Conservation (phyloP, 2,797 vertebrate species). For the Clarias pachynema region DNA sequence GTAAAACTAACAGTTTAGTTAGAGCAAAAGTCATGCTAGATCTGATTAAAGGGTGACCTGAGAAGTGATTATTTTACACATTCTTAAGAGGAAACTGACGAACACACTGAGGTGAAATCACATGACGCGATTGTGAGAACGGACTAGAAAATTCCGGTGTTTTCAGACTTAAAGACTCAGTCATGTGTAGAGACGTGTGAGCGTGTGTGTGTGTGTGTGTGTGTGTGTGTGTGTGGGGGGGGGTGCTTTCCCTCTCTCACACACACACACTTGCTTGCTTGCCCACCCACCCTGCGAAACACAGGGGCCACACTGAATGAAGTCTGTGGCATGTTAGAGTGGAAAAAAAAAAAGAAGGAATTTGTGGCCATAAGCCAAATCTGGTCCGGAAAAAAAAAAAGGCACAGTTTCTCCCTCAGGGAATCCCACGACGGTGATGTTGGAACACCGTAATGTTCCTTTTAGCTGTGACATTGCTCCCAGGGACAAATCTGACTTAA, state of each 20-base stretch:
- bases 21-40: too few relatives aligned
- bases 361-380: conserved; percentile 46
- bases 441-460: conserved; percentile 16
- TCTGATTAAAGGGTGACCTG: background rate
- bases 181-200: background rate
- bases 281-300: conserved; percentile 7
- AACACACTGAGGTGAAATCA: background rate
- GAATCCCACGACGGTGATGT: conserved; percentile 31
- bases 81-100: background rate
- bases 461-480: conserved; percentile 27
- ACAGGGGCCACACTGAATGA: conserved; percentile 33
- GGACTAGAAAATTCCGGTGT: conserved; percentile 4
- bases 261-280: background rate
- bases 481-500: conserved; percentile 28
- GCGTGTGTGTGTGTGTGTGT: too few relatives aligned
- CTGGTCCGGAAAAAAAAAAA: conserved; percentile 26
- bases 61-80: background rate
- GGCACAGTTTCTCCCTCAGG: conserved; percentile 38
- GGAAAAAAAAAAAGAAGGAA: conserved; percentile 27
- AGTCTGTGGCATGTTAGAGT: background rate
- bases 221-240: too few relatives aligned
- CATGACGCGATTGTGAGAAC: conserved; percentile 29
- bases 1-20: background rate
- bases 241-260: conserved; percentile 6
- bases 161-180: conserved; percentile 10